phyloP scores from a whole-genome alignment of 2,888 invertebrate genomes.

The Aphelenchoides bicaudatus region DNA sequence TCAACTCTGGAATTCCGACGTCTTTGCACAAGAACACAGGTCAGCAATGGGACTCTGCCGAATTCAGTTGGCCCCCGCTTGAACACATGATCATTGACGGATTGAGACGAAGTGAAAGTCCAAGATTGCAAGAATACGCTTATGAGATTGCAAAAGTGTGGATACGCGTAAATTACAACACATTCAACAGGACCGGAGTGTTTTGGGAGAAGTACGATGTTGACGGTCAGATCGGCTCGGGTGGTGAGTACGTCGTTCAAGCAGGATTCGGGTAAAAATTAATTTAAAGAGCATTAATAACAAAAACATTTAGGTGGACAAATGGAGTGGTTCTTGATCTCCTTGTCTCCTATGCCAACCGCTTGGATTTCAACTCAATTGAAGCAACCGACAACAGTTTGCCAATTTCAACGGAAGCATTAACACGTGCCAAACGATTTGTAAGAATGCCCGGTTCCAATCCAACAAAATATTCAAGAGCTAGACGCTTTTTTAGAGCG shows the following conservation, averaged over 20 bases:
- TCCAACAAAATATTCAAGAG: no score
- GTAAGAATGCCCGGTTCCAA: no score
- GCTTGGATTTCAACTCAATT: neutral
- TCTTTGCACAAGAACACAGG: constrained; percentile 11
- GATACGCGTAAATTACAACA: constrained; percentile 43
- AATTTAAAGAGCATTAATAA: no score
- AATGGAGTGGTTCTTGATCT: constrained; percentile 10
- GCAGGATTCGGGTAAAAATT: constrained; percentile 38
- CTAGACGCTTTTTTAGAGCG: no score
- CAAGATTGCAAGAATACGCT: constrained; percentile 61
- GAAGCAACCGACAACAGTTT: neutral
- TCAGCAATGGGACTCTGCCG: constrained; percentile 23
- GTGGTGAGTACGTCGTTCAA: constrained; percentile 56
- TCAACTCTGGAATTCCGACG: constrained; percentile 45
- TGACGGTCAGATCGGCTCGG: constrained; percentile 32
- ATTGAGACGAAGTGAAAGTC: constrained; percentile 70
- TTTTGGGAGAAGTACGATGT: constrained; percentile 59
- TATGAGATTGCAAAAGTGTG: constrained; percentile 49
- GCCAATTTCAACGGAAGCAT: no score
- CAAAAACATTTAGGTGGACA: constrained; percentile 6
- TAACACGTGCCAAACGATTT: no score
- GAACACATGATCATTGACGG: constrained; percentile 76
- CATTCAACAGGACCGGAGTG: constrained; percentile 26
- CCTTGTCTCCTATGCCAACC: constrained; percentile 2
- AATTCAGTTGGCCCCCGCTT: constrained; percentile 44